Base-by-base conservation (phyloP, 2,113 vertebrate genomes). In the Cryptotis parvus region DNA sequence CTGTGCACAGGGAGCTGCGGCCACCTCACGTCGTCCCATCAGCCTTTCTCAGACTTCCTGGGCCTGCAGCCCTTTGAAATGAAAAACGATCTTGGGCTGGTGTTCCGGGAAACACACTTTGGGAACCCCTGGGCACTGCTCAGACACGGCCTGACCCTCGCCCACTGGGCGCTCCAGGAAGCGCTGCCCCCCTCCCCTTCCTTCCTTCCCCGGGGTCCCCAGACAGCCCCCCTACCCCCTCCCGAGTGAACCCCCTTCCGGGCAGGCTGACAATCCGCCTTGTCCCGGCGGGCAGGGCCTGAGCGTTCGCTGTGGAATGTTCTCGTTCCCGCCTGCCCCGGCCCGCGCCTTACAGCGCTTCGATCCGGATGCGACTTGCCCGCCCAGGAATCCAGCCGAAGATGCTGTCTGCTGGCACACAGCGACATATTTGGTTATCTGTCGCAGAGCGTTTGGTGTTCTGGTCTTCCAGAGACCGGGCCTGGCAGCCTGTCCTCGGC, bases 391-490 rank as follows among this genome's bases (percentile, higher is more conserved):
- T 70, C 87, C 86, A 41, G 72, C 89, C 82, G 70, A 73, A 94
- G 96, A 91, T 91, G 35, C 88, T 95, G 81, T 96, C 94, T 75
- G 78, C 43, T 70, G n/a, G 88, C 90, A 72, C 76, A 66, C 90
- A 96, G 75, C 87, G 6, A 91, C 95, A 88, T 94, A 91, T 93
- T 94, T 85, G 92, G 93, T 88, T 94, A 94, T 94, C 94, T 91
- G 94, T 91, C 79, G 93, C 73, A 77, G 73, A 66, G 81, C 82
- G 90, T 89, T 93, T 95, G 93, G 93, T 82, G 66, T 85, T 24
- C 1, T 20, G 79, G 93, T 84, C 84, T 26, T 85, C 82, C 90
- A 58, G 18, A 58, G 18, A 58, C 77, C 66, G 1, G 8, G 92
- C 81, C 95, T 79, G 33, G 1, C 15, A 24, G 35, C 73, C 41